These are phyloP conservation scores for Notamacropus eugenii DNA, from an alignment of 2,797 vertebrate genomes.

Conservation along the genomic window DNA sequence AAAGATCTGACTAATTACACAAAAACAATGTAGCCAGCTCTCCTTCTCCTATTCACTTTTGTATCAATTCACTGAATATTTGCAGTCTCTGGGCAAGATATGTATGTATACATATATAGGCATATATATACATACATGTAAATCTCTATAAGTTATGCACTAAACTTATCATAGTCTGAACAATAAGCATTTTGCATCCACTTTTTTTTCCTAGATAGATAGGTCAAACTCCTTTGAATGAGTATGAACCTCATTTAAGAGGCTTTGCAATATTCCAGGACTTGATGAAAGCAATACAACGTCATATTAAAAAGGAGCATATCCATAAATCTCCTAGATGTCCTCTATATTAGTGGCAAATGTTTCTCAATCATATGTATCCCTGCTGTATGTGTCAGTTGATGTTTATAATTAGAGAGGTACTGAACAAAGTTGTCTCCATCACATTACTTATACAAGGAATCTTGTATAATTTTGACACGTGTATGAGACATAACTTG, in stretches of 20 bases:
- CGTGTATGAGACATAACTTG: neutral
- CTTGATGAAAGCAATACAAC: neutral
- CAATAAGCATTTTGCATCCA: neutral
- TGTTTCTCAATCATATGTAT: neutral
- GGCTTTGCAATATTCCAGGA: neutral
- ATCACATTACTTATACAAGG: neutral
- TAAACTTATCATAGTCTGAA: neutral
- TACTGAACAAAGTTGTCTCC: neutral
- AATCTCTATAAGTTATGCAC: neutral
- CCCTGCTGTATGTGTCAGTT: neutral
- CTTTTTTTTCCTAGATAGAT: neutral
- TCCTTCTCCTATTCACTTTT: neutral
- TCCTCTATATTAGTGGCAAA: neutral
- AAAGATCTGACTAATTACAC: neutral
- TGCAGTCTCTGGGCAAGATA: neutral
- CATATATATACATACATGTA: neutral
- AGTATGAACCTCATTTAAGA: neutral
- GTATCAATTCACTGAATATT: neutral
- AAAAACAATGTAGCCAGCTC: neutral
- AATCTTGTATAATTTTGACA: neutral
- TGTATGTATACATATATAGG: neutral
- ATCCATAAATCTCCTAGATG: neutral
- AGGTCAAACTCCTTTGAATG: neutral
- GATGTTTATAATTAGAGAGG: neutral
- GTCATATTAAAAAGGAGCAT: neutral